Conservation (phyloP, 1,140 invertebrate species). For the Drosophila ironensis region DNA sequence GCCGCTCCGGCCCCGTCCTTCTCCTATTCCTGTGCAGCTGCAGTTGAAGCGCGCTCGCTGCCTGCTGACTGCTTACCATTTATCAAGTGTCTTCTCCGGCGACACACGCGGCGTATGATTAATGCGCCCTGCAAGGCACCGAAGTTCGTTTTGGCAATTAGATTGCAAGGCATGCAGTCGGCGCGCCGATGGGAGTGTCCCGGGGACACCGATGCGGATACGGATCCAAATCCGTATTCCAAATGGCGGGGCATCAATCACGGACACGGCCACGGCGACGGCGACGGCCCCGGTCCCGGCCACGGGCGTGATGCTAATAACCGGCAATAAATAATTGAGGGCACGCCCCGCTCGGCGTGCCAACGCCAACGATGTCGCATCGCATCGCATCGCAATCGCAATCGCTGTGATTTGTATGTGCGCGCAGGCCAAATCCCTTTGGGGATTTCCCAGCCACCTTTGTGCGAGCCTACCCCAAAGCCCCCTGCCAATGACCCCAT, state of each 20-base stretch:
- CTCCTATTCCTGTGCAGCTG: neutral
- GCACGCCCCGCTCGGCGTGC: constrained; percentile 6
- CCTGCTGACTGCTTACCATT: constrained; percentile 44
- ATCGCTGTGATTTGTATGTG: constrained; percentile 12
- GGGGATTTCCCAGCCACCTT: neutral
- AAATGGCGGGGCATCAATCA: constrained; percentile 51
- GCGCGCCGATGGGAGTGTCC: neutral
- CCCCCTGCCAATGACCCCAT: constrained; percentile 2
- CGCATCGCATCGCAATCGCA: too few species aligned
- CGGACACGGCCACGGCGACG: too few species aligned
- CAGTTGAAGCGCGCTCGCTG: constrained; percentile 1
- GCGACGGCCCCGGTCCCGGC: too few species aligned
- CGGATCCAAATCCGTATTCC: neutral
- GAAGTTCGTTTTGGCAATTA: constrained; percentile 27
- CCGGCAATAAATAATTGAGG: constrained; percentile 48
- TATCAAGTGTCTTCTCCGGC: constrained; percentile 37
- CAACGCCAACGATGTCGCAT: too few species aligned
- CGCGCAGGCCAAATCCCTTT: neutral
- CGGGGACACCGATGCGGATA: neutral
- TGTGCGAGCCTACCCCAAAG: neutral
- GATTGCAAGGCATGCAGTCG: constrained; percentile 2
- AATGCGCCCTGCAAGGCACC: constrained; percentile 20
- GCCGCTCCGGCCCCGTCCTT: too few species aligned
- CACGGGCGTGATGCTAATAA: constrained; percentile 53
- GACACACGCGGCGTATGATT: constrained; percentile 55